Evolutionary conservation across 2,797 vertebrate genomes (phyloP).

Genomic region (Crocodylus rhombifer): DNA sequence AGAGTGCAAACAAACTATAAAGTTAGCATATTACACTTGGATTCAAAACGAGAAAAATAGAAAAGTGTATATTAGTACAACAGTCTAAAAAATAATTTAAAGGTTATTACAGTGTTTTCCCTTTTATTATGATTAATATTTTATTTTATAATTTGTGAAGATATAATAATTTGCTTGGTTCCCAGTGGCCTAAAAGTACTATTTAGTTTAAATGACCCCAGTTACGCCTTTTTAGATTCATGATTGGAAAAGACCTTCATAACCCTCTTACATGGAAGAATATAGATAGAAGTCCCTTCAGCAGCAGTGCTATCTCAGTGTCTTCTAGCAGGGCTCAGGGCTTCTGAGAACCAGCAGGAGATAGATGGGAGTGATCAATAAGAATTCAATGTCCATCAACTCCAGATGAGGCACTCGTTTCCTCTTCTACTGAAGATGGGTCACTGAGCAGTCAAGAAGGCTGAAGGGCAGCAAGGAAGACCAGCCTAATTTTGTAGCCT

Average conservation of each 20-base stretch:
- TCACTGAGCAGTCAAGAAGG: too few species aligned
- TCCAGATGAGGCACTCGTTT: too few species aligned
- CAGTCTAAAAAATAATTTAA: background rate
- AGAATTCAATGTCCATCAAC: too few species aligned
- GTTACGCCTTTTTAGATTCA: background rate
- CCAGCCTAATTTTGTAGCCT: too few species aligned
- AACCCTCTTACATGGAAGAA: background rate
- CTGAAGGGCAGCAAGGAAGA: too few species aligned
- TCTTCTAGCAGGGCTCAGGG: background rate
- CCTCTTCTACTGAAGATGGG: too few species aligned
- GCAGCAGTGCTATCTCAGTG: background rate
- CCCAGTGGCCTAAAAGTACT: background rate
- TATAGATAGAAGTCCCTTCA: background rate
- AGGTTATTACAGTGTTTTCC: background rate
- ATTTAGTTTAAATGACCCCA: background rate
- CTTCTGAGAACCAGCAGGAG: background rate
- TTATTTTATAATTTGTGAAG: background rate
- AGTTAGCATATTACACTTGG: background rate
- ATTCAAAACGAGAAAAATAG: background rate
- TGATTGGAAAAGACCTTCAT: background rate
- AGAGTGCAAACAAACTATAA: too few species aligned
- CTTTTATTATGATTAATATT: background rate
- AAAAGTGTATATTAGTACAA: background rate
- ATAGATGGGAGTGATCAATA: too few species aligned
- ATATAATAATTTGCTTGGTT: background rate